These are phyloP conservation scores for Brenthis daphne DNA, from an alignment of 2,888 invertebrate species.

Conservation along the genomic window DNA sequence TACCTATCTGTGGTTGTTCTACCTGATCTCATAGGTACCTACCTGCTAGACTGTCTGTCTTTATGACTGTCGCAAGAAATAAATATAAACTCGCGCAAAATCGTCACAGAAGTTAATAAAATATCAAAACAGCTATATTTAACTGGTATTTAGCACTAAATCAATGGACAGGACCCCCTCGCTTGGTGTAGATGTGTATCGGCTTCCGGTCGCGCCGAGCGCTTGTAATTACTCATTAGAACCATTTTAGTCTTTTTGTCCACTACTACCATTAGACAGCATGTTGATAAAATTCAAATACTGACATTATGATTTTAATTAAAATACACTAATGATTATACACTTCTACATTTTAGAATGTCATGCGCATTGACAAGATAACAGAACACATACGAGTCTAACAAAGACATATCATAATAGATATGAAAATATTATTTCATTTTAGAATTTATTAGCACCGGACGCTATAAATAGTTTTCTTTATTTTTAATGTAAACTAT, in stretches of 20 bases:
- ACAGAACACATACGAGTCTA: background rate
- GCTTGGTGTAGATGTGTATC: slow-evolving; percentile 64
- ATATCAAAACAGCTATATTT: slow-evolving; percentile 43
- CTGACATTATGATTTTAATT: slow-evolving; percentile 27
- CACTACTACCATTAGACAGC: slow-evolving; percentile 23
- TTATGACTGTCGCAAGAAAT: too few species aligned
- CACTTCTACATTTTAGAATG: slow-evolving; percentile 12
- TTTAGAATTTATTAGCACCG: too few species aligned
- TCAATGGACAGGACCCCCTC: slow-evolving; percentile 59
- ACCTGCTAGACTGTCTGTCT: too few species aligned
- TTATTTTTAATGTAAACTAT: too few species aligned
- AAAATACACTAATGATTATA: slow-evolving; percentile 9
- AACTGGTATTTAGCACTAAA: slow-evolving; percentile 68
- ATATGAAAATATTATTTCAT: too few species aligned
- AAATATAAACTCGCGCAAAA: background rate
- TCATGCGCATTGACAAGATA: slow-evolving; percentile 8
- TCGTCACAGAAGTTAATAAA: background rate
- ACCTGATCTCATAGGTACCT: too few species aligned
- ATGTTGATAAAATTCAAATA: slow-evolving; percentile 24
- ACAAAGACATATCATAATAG: too few species aligned
- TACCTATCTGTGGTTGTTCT: too few species aligned
- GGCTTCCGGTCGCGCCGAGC: slow-evolving; percentile 62
- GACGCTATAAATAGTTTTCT: too few species aligned
- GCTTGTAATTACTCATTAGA: slow-evolving; percentile 72
- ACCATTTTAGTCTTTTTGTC: slow-evolving; percentile 64